Evolutionary conservation across 2,113 vertebrate species (phyloP), one percentile per base, ranked within the genome.

Genomic region (Tapirus terrestris): DNA sequence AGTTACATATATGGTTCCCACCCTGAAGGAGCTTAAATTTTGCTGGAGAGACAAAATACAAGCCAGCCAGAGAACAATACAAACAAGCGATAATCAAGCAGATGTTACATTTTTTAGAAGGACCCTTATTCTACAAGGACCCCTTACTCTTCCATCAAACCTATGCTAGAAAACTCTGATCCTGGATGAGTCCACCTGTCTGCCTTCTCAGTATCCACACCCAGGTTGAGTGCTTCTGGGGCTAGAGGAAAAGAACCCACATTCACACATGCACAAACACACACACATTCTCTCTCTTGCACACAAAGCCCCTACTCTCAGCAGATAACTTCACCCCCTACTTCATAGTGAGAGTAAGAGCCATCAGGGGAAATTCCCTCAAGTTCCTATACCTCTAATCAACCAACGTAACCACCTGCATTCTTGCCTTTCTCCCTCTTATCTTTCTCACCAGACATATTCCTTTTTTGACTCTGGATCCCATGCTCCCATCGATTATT

Each of bases 51-150:
- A 82, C 60, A 96, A 97, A 95, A 84, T 48, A 97, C 4, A 90
- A 96, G 58, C 7, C n/a, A 97, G 27, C 16, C 20, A 84, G 12
- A 95, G n/a, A 98, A 70, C 8, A 84, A 82, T 27, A 80, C 33
- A 80, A 76, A 80, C 33, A 80, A 76, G 20, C 0, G 0, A 76
- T 48, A 89, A 93, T 68, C 58, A 94, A 95, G 73, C 25, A 95
- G 27, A 68, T 83, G 43, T 67, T 91, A 91, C 21, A 33, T 87
- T 96, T 95, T 48, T 7, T 67, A 84, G 72, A 70, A 79, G 65
- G 29, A 70, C 63, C 2, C 43, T 61, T 33, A 75, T 61, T 89
- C 67, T 80, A 76, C 8, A 88, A 80, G 48, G 51, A 89, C 33
- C 39, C 33, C 10, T 91, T 73, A 77, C 27, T 82, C 53, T 91